These are phyloP conservation scores for Urocolius indicus DNA, from an alignment of 2,113 vertebrate species.

Conservation along the genomic window DNA sequence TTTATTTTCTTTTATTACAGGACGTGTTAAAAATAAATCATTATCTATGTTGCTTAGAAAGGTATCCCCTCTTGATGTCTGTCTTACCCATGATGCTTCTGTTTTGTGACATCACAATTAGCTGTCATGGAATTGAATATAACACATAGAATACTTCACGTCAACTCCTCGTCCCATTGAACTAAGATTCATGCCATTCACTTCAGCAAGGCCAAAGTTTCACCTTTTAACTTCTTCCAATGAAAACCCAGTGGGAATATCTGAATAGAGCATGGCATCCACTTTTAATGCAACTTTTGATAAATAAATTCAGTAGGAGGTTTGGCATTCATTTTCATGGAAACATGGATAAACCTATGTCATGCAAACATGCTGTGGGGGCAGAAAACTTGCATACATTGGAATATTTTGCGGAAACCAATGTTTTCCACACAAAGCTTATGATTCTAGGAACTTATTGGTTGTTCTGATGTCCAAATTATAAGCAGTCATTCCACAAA, in stretches of 20 bases:
- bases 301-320: not conserved
- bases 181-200: not conserved
- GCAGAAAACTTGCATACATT: not conserved
- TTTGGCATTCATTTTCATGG: not conserved
- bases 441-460: not conserved
- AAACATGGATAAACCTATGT: not conserved
- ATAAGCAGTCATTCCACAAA: not conserved
- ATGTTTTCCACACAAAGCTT: not conserved
- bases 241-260: not conserved
- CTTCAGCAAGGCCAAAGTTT: not conserved
- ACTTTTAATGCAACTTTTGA: not conserved
- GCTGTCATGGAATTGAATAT: not conserved
- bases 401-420: not conserved
- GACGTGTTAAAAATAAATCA: not conserved
- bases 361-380: not conserved
- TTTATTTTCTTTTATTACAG: not conserved
- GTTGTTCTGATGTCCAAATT: not conserved
- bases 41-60: not conserved
- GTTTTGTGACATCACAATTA: not conserved
- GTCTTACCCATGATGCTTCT: not conserved
- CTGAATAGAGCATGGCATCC: not conserved
- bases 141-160: not conserved
- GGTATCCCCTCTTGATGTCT: not conserved
- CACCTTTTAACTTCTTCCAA: not conserved
- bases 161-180: not conserved